These are phyloP conservation scores for Limenitis camilla DNA, from an alignment of 2,888 invertebrate genomes.

Conservation along the genomic window DNA sequence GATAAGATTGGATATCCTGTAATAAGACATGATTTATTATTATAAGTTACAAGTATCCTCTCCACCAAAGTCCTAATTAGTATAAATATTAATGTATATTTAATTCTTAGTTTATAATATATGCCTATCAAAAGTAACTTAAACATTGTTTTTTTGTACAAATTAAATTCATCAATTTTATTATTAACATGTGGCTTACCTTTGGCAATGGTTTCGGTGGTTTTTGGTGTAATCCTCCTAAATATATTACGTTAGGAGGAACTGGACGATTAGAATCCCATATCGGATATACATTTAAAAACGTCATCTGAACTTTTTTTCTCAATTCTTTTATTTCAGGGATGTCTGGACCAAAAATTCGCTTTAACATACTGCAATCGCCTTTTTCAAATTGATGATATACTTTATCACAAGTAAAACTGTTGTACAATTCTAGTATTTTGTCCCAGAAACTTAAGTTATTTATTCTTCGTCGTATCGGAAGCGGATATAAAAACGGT, in stretches of 20 bases:
- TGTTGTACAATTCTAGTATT: constrained; percentile 24
- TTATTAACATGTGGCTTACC: no score
- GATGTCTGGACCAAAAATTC: constrained; percentile 23
- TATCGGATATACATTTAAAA: constrained; percentile 46
- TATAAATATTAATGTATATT: no score
- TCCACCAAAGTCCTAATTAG: no score
- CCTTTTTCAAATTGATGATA: not conserved
- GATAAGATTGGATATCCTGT: constrained; percentile 42
- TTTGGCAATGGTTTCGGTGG: constrained; percentile 38
- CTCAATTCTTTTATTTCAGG: constrained; percentile 27
- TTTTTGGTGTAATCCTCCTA: constrained; percentile 48
- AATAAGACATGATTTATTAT: no score
- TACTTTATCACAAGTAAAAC: not conserved
- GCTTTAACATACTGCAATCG: constrained; percentile 17
- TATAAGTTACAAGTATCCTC: no score
- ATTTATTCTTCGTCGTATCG: constrained; percentile 24
- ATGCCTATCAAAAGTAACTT: constrained; percentile 4
- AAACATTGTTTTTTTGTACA: constrained; percentile 29
- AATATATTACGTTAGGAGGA: constrained; percentile 43
- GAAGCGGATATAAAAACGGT: constrained; percentile 27
- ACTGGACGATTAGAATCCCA: constrained; percentile 42
- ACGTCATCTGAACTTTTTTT: constrained; percentile 39
- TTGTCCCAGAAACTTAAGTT: constrained; percentile 33
- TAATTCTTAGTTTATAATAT: no score
- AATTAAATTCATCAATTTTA: no score